Base-by-base conservation (phyloP, 2,797 vertebrate genomes). In the Otolemur crassicaudatus region DNA sequence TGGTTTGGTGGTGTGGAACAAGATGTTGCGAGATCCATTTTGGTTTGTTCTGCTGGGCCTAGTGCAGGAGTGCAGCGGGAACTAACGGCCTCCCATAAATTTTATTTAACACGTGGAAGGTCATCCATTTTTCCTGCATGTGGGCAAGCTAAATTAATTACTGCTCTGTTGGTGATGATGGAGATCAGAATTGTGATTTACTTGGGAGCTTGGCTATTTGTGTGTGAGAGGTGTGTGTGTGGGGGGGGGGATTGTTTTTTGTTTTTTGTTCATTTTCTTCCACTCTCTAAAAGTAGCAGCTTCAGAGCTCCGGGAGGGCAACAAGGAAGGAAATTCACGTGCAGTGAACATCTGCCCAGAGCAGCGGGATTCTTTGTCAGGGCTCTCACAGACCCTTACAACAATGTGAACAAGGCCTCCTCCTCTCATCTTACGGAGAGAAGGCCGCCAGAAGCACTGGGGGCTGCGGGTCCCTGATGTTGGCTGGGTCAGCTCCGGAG, bases 101-200 rank as follows among this genome's bases (percentile, higher is more conserved):
- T 61, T 73, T 60, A 70, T 37, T 49, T 53, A 75, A n/a, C 53
- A 20, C 65, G 11, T 3, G 85, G 75, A 93, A 96, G 83, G 91
- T 63, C 97, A 97, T 97, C 95, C 97, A 80, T 80, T 56, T 91
- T 88, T 72, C 94, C 93, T 95, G 83, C 84, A 88, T 91, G 49
- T 70, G 86, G 77, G 63, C 82, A 89, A n/a, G 3, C 84, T 49
- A 12, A 95, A 91, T 92, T 98, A 95, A 98, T 97, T 94, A 97
- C 97, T 87, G 82, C 25, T 89, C 93, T 73, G 75, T 93, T 94
- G 96, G 95, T 95, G 20, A 0, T 49, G 75, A 63, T 80, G 82
- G 56, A 76, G 87, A 92, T 93, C 72, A 91, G 22, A 83, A 73
- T 43, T 95, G 75, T 86, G 92, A 87, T 94, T 88, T 94, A 58